Evolutionary conservation across 2,888 invertebrate species (phyloP).

Genomic region (Drymonia ruficornis): DNA sequence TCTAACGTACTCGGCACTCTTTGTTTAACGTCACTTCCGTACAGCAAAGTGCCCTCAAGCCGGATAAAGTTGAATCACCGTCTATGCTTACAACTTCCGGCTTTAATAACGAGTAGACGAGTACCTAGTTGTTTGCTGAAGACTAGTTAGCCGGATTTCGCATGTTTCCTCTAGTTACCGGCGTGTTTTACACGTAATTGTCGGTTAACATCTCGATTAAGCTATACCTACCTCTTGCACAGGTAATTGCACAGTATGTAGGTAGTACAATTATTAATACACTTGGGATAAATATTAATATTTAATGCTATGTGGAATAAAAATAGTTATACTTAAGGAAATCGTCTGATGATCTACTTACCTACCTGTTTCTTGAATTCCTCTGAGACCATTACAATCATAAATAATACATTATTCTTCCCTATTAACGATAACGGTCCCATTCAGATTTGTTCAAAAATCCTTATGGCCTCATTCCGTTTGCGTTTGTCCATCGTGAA

Average conservation of each 20-base stretch:
- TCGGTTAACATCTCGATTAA: too few species aligned
- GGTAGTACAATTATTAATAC: too few species aligned
- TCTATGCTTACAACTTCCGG: constrained; percentile 56
- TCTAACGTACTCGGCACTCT: constrained; percentile 44
- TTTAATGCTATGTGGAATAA: too few species aligned
- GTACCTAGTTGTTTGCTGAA: constrained; percentile 19
- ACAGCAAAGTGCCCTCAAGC: constrained; percentile 53
- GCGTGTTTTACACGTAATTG: too few species aligned
- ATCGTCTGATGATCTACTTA: too few species aligned
- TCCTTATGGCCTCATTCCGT: constrained; percentile 55
- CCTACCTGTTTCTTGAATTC: constrained; percentile 10
- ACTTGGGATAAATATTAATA: too few species aligned
- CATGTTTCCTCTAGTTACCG: constrained; percentile 12
- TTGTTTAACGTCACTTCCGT: constrained; percentile 58
- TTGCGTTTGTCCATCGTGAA: constrained; percentile 58
- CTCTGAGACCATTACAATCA: constrained; percentile 24
- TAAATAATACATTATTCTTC: constrained; percentile 37
- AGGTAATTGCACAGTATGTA: too few species aligned
- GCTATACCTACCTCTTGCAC: too few species aligned
- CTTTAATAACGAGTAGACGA: constrained; percentile 24
- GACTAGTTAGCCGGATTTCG: constrained; percentile 9
- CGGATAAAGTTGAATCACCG: constrained; percentile 58
- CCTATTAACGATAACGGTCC: constrained; percentile 42
- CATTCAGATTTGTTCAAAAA: constrained; percentile 42
- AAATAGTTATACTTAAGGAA: too few species aligned